phyloP scores from a whole-genome alignment of 2,797 vertebrate genomes.

The Hydrophis major region DNA sequence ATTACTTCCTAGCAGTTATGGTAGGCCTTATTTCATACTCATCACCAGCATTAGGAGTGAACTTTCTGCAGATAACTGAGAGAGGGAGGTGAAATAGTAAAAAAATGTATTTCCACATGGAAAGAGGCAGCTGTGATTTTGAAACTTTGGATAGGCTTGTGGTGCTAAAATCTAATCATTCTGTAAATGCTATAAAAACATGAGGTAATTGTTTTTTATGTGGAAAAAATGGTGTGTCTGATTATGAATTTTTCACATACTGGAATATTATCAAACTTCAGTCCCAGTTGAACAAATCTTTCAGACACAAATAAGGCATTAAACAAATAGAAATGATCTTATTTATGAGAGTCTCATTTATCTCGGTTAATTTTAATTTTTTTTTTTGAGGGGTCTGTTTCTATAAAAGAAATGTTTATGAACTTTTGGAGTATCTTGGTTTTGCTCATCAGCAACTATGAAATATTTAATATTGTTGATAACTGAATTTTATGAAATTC shows the following conservation, averaged over 20 bases:
- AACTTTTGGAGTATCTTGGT: conserved; percentile 59
- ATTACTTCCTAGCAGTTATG: conserved; percentile 60
- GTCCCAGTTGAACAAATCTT: conserved; percentile 58
- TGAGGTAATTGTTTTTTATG: conserved; percentile 70
- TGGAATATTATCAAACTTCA: conserved; percentile 60
- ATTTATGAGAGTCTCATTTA: conserved; percentile 68
- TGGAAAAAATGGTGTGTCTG: conserved; percentile 73
- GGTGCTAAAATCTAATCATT: conserved; percentile 69
- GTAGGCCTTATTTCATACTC: conserved; percentile 65
- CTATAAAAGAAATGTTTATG: conserved; percentile 59
- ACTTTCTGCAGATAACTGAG: conserved; percentile 64
- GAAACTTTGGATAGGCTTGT: conserved; percentile 48
- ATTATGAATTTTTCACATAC: conserved; percentile 60
- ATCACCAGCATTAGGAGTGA: conserved; percentile 60
- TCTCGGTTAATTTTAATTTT: conserved; percentile 66
- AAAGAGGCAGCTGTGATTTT: conserved; percentile 63
- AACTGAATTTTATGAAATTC: conserved; percentile 51
- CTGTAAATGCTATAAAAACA: conserved; percentile 67
- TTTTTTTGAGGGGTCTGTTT: conserved; percentile 48
- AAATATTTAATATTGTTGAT: conserved; percentile 60
- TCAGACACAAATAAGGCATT: conserved; percentile 59
- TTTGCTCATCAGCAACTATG: conserved; percentile 55
- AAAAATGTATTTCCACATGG: conserved; percentile 57
- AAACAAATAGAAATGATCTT: conserved; percentile 59
- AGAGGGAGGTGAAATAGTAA: conserved; percentile 67